Base-by-base conservation (phyloP, 2,888 invertebrate species). In the Ceramica pisi region DNA sequence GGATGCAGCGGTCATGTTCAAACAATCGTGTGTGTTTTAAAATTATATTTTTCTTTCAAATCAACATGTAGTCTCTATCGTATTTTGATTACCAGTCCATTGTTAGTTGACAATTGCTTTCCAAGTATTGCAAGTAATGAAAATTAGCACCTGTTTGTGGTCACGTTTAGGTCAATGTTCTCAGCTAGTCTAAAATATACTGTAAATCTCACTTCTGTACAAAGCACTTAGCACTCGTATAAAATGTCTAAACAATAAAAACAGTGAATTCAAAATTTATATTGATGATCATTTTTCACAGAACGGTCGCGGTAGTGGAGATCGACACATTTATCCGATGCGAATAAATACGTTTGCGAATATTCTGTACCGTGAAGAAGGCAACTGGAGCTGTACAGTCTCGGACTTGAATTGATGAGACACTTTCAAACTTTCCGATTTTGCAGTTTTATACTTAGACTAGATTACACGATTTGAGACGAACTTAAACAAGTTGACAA, bases 121-220 rank as follows among this genome's bases (percentile, higher is more conserved):
- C 2, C 2, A 41, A 26, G 26, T 12, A 16, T 14, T 26, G 38
- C n/a, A 10, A 16, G 16, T 14, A 3, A 19, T 23, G 10, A 48
- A 16, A 66, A 44, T 68, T 69, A 69, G 35, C 53, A 4, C 23
- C 6, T 35, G 5, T 14, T 35, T 14, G 23, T 14, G 51, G 31
- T 68, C 41, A 44, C 14, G 68, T 14, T 16, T 4, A 35, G 19
- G 23, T n/a, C 46, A 65, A 65, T 66, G 14, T 35, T 31, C 21
- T 65, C n/a, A n/a, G 41, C 1, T 21, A 16, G 16, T 50, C 2
- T 50, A 50, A 50, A 21, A 50, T 23, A 6, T 31, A 31, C 31
- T 3, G 31, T 31, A 31, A 5, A 31, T 31, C 51, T 23, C 14
- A 23, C 8, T 23, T 51, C 14, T 12, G 0, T 21, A 23, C 23